Conservation (phyloP, 2,888 invertebrate genomes). For the Chrysina gloriosa region DNA sequence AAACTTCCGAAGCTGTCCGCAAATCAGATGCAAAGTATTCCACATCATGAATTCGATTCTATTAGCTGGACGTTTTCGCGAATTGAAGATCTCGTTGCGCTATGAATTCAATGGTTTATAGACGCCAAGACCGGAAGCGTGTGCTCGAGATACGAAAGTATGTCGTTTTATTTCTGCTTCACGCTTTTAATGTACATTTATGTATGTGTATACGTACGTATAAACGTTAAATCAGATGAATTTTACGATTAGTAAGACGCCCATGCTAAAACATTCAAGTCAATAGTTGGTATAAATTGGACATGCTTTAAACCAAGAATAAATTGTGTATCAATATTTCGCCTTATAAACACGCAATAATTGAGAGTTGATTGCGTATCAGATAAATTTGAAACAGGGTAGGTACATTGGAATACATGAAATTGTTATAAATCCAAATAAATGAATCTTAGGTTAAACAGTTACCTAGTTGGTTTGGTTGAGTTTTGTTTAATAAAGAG, state of each 20-base stretch:
- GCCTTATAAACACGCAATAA: too few species aligned
- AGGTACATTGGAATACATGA: too few species aligned
- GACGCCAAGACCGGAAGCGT: constrained; percentile 9
- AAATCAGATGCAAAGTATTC: not conserved
- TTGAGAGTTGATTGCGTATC: too few species aligned
- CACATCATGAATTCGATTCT: constrained; percentile 1
- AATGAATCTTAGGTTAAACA: too few species aligned
- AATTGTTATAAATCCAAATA: too few species aligned
- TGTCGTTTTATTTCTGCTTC: not conserved
- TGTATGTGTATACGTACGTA: not conserved
- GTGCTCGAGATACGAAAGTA: not conserved
- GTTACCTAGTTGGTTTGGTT: too few species aligned
- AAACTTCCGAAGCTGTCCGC: not conserved
- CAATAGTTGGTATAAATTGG: constrained; percentile 14
- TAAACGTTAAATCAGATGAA: too few species aligned
- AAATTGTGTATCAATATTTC: too few species aligned
- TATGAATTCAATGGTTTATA: constrained; percentile 13
- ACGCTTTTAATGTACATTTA: not conserved
- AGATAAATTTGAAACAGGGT: too few species aligned
- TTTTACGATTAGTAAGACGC: not conserved
- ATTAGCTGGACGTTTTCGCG: constrained; percentile 11
- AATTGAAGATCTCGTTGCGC: not conserved
- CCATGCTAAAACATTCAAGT: constrained; percentile 1
- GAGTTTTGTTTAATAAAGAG: too few species aligned
- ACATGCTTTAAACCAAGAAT: too few species aligned